Percentiles rank a stretch among this genome's conserved stretches.
phyloP scores from a whole-genome alignment of 2,797 vertebrate species.

The Carapus acus region DNA sequence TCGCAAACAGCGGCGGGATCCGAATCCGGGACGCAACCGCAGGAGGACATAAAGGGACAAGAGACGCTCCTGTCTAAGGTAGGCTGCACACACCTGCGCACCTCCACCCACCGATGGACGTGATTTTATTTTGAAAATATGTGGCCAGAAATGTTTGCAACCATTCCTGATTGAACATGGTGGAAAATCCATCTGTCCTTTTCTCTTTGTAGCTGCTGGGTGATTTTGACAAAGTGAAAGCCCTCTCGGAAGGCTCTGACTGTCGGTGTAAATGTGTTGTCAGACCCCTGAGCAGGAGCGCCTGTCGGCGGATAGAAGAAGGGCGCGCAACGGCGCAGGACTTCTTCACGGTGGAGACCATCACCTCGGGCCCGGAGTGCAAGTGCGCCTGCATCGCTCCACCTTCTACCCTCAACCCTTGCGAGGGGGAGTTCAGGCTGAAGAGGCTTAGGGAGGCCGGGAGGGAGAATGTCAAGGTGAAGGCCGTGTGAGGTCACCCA shows the following conservation, averaged over 20 bases:
- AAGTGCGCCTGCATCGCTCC: constrained; percentile 92
- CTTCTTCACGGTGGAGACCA: constrained; percentile 89
- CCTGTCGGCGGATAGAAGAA: constrained; percentile 79
- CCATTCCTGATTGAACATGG: constrained; percentile 36
- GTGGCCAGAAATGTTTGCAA: constrained; percentile 22
- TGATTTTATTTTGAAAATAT: constrained; percentile 10
- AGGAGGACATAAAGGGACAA: constrained; percentile 74
- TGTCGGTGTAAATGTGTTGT: constrained; percentile 97
- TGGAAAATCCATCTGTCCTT: constrained; percentile 65
- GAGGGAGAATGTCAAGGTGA: constrained; percentile 85
- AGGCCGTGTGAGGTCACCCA: too few species aligned
- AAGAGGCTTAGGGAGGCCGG: constrained; percentile 82
- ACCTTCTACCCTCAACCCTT: constrained; percentile 86
- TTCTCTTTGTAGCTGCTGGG: constrained; percentile 84
- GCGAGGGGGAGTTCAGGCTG: constrained; percentile 85
- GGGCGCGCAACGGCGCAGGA: constrained; percentile 75
- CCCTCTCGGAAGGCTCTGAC: constrained; percentile 90
- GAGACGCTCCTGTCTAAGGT: constrained; percentile 85
- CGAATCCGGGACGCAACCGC: constrained; percentile 50
- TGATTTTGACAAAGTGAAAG: constrained; percentile 97
- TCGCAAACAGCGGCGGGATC: constrained; percentile 11
- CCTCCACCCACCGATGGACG: not conserved
- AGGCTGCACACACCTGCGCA: constrained; percentile 17
- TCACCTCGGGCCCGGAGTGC: constrained; percentile 85
- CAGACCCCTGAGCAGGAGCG: constrained; percentile 84